phyloP scores from a whole-genome alignment of 2,797 vertebrate species.

The Lutjanus argentimaculatus region DNA sequence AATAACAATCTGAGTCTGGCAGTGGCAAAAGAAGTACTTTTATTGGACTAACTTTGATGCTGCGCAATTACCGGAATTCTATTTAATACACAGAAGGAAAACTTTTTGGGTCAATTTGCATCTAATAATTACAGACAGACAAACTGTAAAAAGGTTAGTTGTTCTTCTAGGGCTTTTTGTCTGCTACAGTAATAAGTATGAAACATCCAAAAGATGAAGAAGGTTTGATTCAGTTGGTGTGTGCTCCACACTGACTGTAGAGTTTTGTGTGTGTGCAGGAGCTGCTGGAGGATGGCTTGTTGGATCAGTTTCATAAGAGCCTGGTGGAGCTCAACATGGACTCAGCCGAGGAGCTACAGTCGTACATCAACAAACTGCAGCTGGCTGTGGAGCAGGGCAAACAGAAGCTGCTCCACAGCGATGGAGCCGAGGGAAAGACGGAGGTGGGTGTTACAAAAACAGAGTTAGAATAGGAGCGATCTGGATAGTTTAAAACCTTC shows the following conservation, averaged over 20 bases:
- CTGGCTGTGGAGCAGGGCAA: slow-evolving; percentile 91
- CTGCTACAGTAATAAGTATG: neutral
- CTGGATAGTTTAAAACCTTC: neutral
- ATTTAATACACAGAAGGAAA: neutral
- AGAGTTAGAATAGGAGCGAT: neutral
- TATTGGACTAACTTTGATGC: too few relatives aligned
- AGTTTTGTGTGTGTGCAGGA: slow-evolving; percentile 84
- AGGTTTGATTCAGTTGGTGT: neutral
- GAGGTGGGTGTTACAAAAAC: slow-evolving; percentile 84
- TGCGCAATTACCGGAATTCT: too few relatives aligned
- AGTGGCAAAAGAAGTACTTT: too few relatives aligned
- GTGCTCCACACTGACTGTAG: neutral
- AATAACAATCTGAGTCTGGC: too few relatives aligned
- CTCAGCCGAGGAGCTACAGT: slow-evolving; percentile 96
- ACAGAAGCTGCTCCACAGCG: slow-evolving; percentile 89
- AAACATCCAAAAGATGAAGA: too few relatives aligned
- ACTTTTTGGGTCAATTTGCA: neutral
- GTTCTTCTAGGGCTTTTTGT: neutral
- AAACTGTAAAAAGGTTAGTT: neutral
- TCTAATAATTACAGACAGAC: neutral
- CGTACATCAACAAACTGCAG: slow-evolving; percentile 95
- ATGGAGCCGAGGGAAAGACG: slow-evolving; percentile 89
- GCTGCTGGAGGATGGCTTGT: slow-evolving; percentile 92
- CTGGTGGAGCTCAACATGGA: slow-evolving; percentile 98
- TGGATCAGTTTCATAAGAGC: slow-evolving; percentile 95